Evolutionary conservation across 2,113 vertebrate species (phyloP).

Genomic region (Phylloscopus whistleri): DNA sequence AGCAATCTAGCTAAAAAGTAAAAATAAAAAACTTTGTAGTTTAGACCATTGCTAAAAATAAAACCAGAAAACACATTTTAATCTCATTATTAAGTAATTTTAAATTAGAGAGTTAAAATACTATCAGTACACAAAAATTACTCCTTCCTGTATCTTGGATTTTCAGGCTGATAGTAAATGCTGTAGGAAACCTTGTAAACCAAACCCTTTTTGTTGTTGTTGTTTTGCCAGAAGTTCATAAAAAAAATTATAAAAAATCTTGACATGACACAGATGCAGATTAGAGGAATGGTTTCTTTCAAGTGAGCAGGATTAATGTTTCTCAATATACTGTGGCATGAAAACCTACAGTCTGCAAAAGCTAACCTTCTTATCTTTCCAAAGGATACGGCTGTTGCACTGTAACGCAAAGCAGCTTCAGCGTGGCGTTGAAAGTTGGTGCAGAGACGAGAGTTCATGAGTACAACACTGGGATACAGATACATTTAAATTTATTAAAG

Average conservation of each 20-base stretch:
- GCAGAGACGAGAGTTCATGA: background rate
- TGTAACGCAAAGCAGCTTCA: constrained; percentile 1
- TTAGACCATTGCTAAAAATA: background rate
- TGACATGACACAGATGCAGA: background rate
- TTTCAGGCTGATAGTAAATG: background rate
- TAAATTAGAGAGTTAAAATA: background rate
- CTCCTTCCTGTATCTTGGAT: background rate
- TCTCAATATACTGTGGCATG: background rate
- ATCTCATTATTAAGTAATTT: background rate
- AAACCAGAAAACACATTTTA: background rate
- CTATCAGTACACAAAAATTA: background rate
- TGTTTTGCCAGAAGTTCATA: background rate
- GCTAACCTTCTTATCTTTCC: background rate
- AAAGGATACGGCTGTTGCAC: background rate
- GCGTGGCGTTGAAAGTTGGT: background rate
- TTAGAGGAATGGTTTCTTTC: background rate
- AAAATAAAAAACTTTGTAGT: background rate
- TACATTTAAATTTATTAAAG: constrained; percentile 21
- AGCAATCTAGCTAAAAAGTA: background rate
- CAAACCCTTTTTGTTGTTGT: background rate
- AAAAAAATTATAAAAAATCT: background rate
- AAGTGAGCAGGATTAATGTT: background rate
- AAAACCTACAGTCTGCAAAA: background rate
- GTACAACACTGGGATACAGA: background rate
- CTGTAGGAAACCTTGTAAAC: background rate